Percentiles rank a stretch among this genome's conserved stretches.
These are phyloP conservation scores for western clawed frog (Xenopus tropicalis) DNA, from an alignment of 2,113 vertebrate species.

Conservation along the genomic window UCB_Xtro_10.0 CM004448.2:87225501-87226000, in stretches of 20 bases:
- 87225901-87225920: conserved; percentile 32
- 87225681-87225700: conserved; percentile 20
- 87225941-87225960: neutral
- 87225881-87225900: neutral
- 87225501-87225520: too few relatives aligned
- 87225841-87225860: neutral
- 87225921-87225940: conserved; percentile 21
- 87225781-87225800: conserved; percentile 9
- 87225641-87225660: neutral
- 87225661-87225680: conserved; percentile 14
- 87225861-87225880: conserved; percentile 26
- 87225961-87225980: conserved; percentile 2
- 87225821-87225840: neutral
- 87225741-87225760: conserved; percentile 40
- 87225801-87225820: neutral
- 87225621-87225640: neutral
- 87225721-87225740: conserved; percentile 21
- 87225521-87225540: too few relatives aligned
- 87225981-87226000: neutral
- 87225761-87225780: conserved; percentile 24
- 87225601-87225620: too few relatives aligned
- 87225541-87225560: too few relatives aligned
- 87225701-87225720: conserved; percentile 18
- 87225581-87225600: too few relatives aligned
- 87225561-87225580: too few relatives aligned